A percentile compares a stretch with the other conserved stretches of the same genome.
These are phyloP conservation scores for Microdon myrmicae DNA, from an alignment of 2,888 invertebrate species.

Conservation along the genomic window DNA sequence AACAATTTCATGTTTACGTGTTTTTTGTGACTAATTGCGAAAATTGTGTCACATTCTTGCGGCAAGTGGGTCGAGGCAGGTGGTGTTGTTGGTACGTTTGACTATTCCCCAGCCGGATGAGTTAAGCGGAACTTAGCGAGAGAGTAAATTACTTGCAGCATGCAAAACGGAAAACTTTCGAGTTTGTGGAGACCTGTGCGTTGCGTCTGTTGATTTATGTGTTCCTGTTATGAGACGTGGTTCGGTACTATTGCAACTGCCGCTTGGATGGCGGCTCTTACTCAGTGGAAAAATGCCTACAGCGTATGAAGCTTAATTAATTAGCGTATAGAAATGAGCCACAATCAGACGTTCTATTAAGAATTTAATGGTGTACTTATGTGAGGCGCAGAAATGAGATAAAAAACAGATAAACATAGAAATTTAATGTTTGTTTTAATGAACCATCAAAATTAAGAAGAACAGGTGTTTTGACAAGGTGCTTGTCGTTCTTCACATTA, in stretches of 20 bases:
- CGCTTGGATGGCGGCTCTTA: constrained; percentile 4
- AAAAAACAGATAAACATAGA: no score
- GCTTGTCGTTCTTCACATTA: no score
- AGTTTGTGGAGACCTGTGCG: constrained; percentile 29
- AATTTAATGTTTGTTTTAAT: no score
- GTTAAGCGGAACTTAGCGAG: constrained; percentile 45
- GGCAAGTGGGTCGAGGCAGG: constrained; percentile 3
- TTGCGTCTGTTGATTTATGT: constrained; percentile 49
- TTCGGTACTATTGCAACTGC: background rate
- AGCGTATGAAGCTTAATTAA: constrained; percentile 42
- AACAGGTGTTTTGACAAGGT: no score
- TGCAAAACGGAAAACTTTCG: constrained; percentile 47
- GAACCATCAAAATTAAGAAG: no score
- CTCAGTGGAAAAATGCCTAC: no score
- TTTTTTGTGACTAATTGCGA: constrained; percentile 63
- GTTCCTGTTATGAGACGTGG: constrained; percentile 41
- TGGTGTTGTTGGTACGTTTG: constrained; percentile 1
- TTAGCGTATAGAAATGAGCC: no score
- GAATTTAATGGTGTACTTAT: constrained; percentile 33
- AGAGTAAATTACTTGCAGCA: constrained; percentile 50
- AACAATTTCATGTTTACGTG: constrained; percentile 58
- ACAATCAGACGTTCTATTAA: no score
- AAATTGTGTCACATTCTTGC: constrained; percentile 61
- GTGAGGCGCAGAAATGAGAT: constrained; percentile 3
- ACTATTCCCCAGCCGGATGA: constrained; percentile 25